Conservation (phyloP, 2,113 vertebrate genomes). For the Falco punctatus region DNA sequence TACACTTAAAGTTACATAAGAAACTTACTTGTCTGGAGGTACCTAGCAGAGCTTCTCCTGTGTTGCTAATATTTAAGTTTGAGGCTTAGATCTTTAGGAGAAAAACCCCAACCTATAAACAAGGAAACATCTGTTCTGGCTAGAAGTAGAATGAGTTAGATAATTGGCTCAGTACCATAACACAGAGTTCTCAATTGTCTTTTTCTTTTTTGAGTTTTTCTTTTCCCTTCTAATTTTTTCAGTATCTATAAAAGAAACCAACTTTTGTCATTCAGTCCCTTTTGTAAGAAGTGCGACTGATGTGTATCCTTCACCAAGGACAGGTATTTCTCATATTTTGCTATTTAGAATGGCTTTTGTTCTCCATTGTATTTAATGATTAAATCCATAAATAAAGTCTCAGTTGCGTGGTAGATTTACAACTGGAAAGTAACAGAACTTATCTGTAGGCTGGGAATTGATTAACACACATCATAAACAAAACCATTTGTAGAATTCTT, state of each 20-base stretch:
- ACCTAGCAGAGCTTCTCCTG: neutral
- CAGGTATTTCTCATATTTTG: conserved; percentile 26
- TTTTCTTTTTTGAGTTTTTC: neutral
- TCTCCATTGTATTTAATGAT: conserved; percentile 23
- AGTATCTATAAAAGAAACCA: neutral
- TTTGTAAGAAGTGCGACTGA: neutral
- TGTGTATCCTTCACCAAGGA: conserved; percentile 3
- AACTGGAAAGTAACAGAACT: neutral
- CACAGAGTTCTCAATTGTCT: neutral
- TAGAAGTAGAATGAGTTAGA: neutral
- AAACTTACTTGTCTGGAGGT: neutral
- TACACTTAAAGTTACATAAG: neutral
- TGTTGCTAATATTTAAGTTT: neutral
- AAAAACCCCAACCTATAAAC: neutral
- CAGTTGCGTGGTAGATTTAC: neutral
- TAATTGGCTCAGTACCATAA: neutral
- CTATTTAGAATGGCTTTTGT: conserved; percentile 23
- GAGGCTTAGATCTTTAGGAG: neutral
- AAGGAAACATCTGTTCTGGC: neutral
- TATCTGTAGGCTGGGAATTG: neutral
- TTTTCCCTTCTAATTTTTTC: neutral
- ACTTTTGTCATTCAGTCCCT: neutral
- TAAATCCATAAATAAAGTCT: conserved; percentile 4
- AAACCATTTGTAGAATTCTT: neutral
- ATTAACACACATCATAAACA: neutral